A percentile compares a stretch with the other conserved stretches of the same genome.
These are phyloP conservation scores for Hyposmocoma kahamanoa DNA, from an alignment of 1,140 invertebrate genomes.

Conservation along the genomic window DNA sequence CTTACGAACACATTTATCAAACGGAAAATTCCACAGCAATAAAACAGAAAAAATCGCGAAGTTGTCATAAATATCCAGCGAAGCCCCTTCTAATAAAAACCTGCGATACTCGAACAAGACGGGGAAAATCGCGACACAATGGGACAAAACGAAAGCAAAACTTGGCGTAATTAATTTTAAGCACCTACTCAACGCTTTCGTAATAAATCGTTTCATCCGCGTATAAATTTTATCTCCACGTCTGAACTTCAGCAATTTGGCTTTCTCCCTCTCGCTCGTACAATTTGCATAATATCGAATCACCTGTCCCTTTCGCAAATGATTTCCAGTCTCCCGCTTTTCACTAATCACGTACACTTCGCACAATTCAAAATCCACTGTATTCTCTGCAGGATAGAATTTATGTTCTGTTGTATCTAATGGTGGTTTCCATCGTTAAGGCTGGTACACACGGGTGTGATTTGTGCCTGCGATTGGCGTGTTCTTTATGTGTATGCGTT, in stretches of 20 bases:
- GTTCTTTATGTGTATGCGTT: background rate
- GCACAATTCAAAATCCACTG: slow-evolving; percentile 18
- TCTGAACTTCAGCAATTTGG: slow-evolving; percentile 35
- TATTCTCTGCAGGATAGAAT: slow-evolving; percentile 21
- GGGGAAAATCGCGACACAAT: slow-evolving; percentile 40
- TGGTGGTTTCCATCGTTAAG: slow-evolving; percentile 47
- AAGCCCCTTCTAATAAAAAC: slow-evolving; percentile 33
- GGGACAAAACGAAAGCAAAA: slow-evolving; percentile 64
- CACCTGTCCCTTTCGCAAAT: slow-evolving; percentile 65
- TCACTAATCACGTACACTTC: slow-evolving; percentile 47
- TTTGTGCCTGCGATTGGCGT: background rate
- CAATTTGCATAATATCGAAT: slow-evolving; percentile 55
- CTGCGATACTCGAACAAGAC: slow-evolving; percentile 33
- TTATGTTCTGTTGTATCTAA: slow-evolving; percentile 19
- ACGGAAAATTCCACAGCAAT: background rate
- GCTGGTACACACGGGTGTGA: background rate
- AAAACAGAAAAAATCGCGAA: background rate
- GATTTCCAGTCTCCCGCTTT: slow-evolving; percentile 65
- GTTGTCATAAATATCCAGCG: background rate
- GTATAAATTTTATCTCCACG: slow-evolving; percentile 51
- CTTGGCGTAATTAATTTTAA: slow-evolving; percentile 70
- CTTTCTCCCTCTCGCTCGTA: slow-evolving; percentile 32
- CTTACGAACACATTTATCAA: background rate
- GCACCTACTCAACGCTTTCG: slow-evolving; percentile 61
- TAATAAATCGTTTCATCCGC: slow-evolving; percentile 70